Evolutionary conservation across 2,113 vertebrate species (phyloP).

Genomic region (Pithys albifrons): DNA sequence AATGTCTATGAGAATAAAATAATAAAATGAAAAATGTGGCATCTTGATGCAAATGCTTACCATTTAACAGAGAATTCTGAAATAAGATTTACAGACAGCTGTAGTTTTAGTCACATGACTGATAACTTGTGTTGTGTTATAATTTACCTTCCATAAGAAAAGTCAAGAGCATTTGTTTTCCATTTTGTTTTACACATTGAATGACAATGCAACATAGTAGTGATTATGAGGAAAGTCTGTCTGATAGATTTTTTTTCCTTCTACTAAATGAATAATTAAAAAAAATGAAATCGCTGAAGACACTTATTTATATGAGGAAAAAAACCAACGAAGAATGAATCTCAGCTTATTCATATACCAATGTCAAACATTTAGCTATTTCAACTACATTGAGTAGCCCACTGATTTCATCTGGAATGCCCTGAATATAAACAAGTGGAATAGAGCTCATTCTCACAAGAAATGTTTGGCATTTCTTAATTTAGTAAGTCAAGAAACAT

Average conservation of each 20-base stretch:
- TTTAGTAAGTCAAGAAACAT: not conserved
- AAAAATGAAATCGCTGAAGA: not conserved
- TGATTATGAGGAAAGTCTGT: not conserved
- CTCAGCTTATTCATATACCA: not conserved
- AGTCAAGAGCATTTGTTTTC: slow-evolving; percentile 34
- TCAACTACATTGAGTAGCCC: not conserved
- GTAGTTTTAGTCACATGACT: slow-evolving; percentile 18
- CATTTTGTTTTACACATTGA: slow-evolving; percentile 24
- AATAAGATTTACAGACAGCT: slow-evolving; percentile 37
- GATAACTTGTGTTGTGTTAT: not conserved
- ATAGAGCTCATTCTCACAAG: not conserved
- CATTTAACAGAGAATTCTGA: slow-evolving; percentile 37
- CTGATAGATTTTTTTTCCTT: not conserved
- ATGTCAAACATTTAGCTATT: not conserved
- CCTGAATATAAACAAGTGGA: not conserved
- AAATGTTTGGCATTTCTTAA: not conserved
- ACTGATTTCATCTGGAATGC: not conserved
- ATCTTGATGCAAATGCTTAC: not conserved
- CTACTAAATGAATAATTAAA: not conserved
- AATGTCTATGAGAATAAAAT: not conserved
- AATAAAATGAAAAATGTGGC: not conserved
- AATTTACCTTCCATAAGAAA: not conserved
- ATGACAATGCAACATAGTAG: not conserved
- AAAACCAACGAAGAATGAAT: not conserved
- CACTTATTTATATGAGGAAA: not conserved